Percentiles rank a stretch among this genome's conserved stretches.
Conservation (phyloP, 2,113 vertebrate species). For the Chamaetylas fuelleborni region DNA sequence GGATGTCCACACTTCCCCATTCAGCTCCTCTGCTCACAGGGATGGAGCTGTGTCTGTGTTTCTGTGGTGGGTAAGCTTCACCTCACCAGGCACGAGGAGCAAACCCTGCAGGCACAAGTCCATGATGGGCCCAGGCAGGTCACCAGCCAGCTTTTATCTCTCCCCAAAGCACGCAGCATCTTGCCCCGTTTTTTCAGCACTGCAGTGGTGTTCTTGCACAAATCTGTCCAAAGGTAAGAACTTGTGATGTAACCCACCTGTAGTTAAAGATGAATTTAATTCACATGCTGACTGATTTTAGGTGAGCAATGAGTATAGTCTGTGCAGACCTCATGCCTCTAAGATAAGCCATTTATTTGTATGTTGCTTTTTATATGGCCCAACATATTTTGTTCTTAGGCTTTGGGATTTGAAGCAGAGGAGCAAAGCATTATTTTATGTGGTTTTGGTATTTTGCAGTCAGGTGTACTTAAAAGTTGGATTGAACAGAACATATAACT, state of each 20-base stretch:
- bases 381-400: neutral
- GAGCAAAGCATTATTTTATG: neutral
- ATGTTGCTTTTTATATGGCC: neutral
- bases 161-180: neutral
- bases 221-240: neutral
- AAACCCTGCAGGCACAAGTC: neutral
- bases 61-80: neutral
- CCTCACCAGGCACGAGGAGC: accelerated
- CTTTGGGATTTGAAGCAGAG: neutral
- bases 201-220: neutral
- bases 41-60: neutral
- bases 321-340: neutral
- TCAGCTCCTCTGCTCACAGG: neutral
- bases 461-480: neutral
- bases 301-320: neutral
- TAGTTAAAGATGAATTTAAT: slow-evolving; percentile 14
- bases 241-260: neutral
- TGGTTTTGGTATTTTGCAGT: neutral
- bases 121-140: neutral
- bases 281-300: neutral
- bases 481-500: neutral
- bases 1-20: neutral
- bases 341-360: neutral
- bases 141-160: neutral
- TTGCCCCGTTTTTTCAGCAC: neutral